These are phyloP conservation scores for Cynocephalus volans DNA, from an alignment of 2,113 vertebrate species.

Conservation along the genomic window DNA sequence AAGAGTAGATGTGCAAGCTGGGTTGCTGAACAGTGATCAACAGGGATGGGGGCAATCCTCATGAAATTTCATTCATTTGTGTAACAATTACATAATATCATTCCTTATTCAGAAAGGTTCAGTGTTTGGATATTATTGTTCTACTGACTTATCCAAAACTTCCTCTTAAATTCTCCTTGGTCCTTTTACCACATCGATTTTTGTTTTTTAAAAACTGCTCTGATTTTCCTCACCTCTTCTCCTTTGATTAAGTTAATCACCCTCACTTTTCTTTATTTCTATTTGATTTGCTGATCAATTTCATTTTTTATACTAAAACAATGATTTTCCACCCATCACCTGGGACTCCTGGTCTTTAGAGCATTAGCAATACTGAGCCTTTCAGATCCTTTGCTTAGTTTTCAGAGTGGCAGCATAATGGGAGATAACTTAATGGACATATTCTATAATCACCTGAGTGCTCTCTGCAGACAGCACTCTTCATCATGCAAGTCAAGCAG, in stretches of 20 bases:
- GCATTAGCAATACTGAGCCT: neutral
- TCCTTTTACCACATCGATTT: neutral
- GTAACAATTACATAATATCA: neutral
- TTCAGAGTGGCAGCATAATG: conserved; percentile 18
- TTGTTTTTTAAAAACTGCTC: neutral
- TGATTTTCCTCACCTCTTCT: neutral
- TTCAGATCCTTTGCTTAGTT: conserved; percentile 26
- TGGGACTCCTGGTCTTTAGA: neutral
- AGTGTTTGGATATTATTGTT: neutral
- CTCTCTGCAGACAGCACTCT: neutral
- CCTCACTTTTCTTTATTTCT: neutral
- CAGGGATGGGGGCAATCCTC: neutral
- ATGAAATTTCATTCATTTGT: neutral
- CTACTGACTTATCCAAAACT: neutral
- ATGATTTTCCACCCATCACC: neutral
- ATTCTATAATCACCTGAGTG: conserved; percentile 58
- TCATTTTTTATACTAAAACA: conserved; percentile 47
- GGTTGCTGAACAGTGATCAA: neutral
- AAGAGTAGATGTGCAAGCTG: neutral
- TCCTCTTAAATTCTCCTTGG: neutral
- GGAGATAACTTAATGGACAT: conserved; percentile 23
- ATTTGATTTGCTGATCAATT: conserved; percentile 14
- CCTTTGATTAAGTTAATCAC: conserved; percentile 6
- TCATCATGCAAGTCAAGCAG: neutral
- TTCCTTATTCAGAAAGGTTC: neutral